Conservation (phyloP, 2,888 invertebrate species). For the Erebia epiphron region DNA sequence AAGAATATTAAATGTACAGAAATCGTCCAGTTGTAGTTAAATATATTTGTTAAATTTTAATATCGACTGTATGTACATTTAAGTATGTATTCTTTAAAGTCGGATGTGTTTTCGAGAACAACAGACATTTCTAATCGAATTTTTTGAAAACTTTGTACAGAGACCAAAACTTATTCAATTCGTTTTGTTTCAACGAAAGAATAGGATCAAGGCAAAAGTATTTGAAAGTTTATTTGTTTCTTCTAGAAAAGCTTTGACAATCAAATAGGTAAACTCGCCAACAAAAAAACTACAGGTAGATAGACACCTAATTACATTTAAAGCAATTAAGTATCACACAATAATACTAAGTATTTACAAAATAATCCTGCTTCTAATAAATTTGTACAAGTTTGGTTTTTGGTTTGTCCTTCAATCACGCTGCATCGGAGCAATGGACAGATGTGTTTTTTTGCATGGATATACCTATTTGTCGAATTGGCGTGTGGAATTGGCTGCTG, state of each 20-base stretch:
- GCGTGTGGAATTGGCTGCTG: too few species aligned
- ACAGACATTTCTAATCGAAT: conserved; percentile 17
- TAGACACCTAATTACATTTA: background rate
- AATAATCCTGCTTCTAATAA: too few species aligned
- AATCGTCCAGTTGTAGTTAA: too few species aligned
- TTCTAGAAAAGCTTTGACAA: conserved; percentile 11
- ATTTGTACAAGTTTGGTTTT: too few species aligned
- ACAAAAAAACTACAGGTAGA: background rate
- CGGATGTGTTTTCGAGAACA: background rate
- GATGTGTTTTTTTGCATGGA: too few species aligned
- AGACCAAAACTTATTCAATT: conserved; percentile 36
- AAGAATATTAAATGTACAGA: too few species aligned
- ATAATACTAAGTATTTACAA: too few species aligned
- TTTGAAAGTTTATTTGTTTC: conserved; percentile 26
- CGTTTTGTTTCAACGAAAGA: conserved; percentile 27
- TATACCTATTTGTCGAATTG: too few species aligned
- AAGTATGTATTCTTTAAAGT: background rate
- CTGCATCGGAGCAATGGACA: too few species aligned
- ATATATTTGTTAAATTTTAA: too few species aligned
- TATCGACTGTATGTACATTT: too few species aligned
- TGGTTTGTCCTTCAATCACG: too few species aligned
- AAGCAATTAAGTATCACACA: background rate
- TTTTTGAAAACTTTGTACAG: conserved; percentile 1
- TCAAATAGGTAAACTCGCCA: background rate
- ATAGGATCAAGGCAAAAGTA: conserved; percentile 22